These are phyloP conservation scores for Empis livida DNA, from an alignment of 2,888 invertebrate species.

Conservation along the genomic window DNA sequence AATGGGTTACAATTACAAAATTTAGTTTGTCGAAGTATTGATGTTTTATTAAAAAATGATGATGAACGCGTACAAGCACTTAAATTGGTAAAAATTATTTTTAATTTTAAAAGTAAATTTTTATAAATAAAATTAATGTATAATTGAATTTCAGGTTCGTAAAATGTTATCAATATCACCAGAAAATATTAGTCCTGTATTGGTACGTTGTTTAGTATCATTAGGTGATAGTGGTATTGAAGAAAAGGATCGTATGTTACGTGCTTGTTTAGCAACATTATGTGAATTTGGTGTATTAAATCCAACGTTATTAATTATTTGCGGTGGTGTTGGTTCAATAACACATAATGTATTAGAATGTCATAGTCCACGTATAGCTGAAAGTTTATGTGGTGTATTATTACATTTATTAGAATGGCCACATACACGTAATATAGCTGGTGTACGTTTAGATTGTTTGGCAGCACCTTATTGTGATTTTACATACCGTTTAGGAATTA, in stretches of 20 bases:
- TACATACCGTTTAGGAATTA: slow-evolving; percentile 60
- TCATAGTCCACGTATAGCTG: slow-evolving; percentile 78
- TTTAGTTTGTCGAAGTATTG: slow-evolving; percentile 73
- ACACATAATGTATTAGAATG: slow-evolving; percentile 73
- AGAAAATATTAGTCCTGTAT: slow-evolving; percentile 53
- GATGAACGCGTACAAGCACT: slow-evolving; percentile 85
- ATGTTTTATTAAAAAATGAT: slow-evolving; percentile 80
- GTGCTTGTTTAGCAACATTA: slow-evolving; percentile 74
- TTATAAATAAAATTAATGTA: neutral
- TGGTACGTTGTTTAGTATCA: slow-evolving; percentile 70
- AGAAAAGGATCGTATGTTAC: slow-evolving; percentile 69
- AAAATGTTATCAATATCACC: slow-evolving; percentile 53
- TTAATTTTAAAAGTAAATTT: too few relatives aligned
- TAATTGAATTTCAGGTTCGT: slow-evolving; percentile 27
- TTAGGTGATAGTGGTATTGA: slow-evolving; percentile 66
- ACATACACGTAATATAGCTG: slow-evolving; percentile 57
- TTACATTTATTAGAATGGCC: slow-evolving; percentile 78
- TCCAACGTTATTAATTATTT: slow-evolving; percentile 62
- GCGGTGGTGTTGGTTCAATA: slow-evolving; percentile 72
- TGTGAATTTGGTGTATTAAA: slow-evolving; percentile 83
- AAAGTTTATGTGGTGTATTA: slow-evolving; percentile 78
- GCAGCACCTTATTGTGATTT: slow-evolving; percentile 91
- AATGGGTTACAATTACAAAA: slow-evolving; percentile 73
- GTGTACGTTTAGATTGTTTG: slow-evolving; percentile 72
- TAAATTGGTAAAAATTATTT: slow-evolving; percentile 49